Percentiles rank a stretch among this genome's conserved stretches.
These are phyloP conservation scores for Troides oblongomaculatus DNA, from an alignment of 2,888 invertebrate genomes.

Conservation along the genomic window DNA sequence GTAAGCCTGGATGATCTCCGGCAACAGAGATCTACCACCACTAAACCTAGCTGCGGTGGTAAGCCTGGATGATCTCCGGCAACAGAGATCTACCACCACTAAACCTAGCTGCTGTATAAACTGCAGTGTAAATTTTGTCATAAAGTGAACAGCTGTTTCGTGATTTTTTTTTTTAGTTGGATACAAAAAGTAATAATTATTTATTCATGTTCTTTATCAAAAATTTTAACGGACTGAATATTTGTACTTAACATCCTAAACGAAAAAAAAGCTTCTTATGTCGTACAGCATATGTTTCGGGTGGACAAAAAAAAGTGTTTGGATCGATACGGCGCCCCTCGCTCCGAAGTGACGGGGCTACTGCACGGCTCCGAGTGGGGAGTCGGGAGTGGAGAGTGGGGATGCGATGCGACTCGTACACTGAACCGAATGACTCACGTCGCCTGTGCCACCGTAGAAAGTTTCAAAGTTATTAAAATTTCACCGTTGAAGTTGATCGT, in stretches of 20 bases:
- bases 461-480: constrained; percentile 73
- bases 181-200: no score
- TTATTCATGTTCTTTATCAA: neutral
- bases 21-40: no score
- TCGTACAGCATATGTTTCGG: constrained; percentile 13
- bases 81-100: no score
- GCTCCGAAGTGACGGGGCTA: constrained; percentile 37
- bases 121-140: no score
- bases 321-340: constrained; percentile 52
- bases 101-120: no score
- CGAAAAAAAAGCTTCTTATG: neutral
- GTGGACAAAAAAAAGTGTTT: constrained; percentile 30
- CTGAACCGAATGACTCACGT: constrained; percentile 28
- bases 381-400: no score
- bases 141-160: no score
- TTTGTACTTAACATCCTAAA: neutral
- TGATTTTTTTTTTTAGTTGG: no score
- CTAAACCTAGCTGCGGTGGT: no score
- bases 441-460: constrained; percentile 57
- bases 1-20: no score
- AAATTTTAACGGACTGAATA: neutral
- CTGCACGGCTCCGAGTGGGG: constrained; percentile 24
- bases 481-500: constrained; percentile 67
- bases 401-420: constrained; percentile 32
- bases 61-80: no score